Conservation (phyloP, 2,888 invertebrate species). For the Andrena flavipes region DNA sequence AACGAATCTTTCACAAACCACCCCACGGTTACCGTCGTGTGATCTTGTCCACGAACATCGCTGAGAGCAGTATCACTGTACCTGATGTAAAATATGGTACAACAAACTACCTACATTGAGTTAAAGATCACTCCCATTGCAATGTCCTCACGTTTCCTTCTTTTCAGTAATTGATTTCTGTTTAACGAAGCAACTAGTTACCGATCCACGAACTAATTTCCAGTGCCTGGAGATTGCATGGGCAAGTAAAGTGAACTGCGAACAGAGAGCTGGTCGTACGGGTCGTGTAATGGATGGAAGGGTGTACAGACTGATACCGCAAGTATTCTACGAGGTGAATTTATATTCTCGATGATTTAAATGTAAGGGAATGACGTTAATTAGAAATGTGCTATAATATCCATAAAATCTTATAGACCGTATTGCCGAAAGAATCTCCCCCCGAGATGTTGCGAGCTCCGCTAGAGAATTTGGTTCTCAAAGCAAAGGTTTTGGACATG, state of each 20-base stretch:
- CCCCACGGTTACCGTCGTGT: conserved; percentile 91
- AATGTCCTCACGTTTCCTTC: neutral
- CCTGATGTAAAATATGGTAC: conserved; percentile 93
- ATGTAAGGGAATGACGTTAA: neutral
- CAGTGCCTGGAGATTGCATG: conserved; percentile 92
- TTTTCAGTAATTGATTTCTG: conserved; percentile 96
- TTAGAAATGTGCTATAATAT: conserved; percentile 11
- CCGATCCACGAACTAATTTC: conserved; percentile 92
- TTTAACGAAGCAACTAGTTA: conserved; percentile 92
- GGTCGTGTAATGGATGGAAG: conserved; percentile 94
- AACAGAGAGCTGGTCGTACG: conserved; percentile 95
- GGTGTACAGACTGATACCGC: conserved; percentile 92
- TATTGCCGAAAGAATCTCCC: conserved; percentile 86
- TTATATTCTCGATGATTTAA: neutral
- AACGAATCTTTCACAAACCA: conserved; percentile 87
- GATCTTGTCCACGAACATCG: conserved; percentile 95
- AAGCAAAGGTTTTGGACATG: conserved; percentile 93
- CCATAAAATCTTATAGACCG: conserved; percentile 49
- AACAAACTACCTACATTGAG: neutral
- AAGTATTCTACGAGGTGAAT: conserved; percentile 88
- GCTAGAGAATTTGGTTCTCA: conserved; percentile 91
- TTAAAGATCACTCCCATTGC: neutral
- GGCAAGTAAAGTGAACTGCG: conserved; percentile 96
- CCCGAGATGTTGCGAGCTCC: conserved; percentile 94
- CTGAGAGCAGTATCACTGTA: conserved; percentile 96